These are phyloP conservation scores for Timandra comae DNA, from an alignment of 2,888 invertebrate genomes.

Conservation along the genomic window DNA sequence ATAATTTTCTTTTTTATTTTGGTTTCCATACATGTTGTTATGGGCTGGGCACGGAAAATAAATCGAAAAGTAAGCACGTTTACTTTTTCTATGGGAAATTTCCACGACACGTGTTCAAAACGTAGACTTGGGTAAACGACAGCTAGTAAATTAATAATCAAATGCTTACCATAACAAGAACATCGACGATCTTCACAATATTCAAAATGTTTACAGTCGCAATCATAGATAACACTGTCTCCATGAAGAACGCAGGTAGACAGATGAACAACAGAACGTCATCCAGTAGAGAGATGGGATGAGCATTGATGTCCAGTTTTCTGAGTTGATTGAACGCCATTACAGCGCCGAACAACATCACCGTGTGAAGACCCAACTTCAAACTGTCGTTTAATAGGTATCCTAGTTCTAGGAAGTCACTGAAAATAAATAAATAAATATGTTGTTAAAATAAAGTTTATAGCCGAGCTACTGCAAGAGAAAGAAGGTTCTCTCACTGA, in stretches of 20 bases:
- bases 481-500: too few relatives aligned
- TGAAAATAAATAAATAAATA: too few relatives aligned
- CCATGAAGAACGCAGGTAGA: conserved; percentile 83
- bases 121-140: too few relatives aligned
- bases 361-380: conserved; percentile 69
- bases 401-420: conserved; percentile 66
- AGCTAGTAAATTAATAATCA: too few relatives aligned
- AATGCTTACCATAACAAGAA: conserved; percentile 71
- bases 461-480: too few relatives aligned
- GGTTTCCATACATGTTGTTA: too few relatives aligned
- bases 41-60: too few relatives aligned
- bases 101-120: too few relatives aligned
- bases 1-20: too few relatives aligned
- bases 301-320: conserved; percentile 80
- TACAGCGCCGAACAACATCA: conserved; percentile 77
- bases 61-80: too few relatives aligned
- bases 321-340: conserved; percentile 80
- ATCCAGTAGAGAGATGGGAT: conserved; percentile 80
- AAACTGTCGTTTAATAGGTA: conserved; percentile 69
- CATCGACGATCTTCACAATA: conserved; percentile 68
- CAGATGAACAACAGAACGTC: conserved; percentile 83
- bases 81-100: too few relatives aligned
- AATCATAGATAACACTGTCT: conserved; percentile 81
- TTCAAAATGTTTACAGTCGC: conserved; percentile 77
- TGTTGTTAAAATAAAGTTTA: too few relatives aligned